These are phyloP conservation scores for Gallinago jamesoni DNA, from an alignment of 2,113 vertebrate genomes.

Conservation along the genomic window DNA sequence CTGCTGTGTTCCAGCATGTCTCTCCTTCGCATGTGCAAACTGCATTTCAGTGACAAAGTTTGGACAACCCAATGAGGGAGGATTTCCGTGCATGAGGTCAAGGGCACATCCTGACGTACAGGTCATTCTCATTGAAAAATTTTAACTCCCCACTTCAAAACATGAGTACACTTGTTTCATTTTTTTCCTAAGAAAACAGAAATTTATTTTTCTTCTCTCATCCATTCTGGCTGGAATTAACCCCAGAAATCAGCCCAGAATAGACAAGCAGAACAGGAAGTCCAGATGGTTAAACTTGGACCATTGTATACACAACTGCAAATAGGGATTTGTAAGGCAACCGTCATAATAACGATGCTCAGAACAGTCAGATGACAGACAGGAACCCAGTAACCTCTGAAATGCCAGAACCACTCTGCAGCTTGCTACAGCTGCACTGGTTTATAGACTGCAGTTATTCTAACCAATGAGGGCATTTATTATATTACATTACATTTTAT, in stretches of 20 bases:
- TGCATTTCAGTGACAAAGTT: neutral
- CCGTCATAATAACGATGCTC: neutral
- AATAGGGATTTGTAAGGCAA: neutral
- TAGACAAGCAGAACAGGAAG: neutral
- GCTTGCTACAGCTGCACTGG: neutral
- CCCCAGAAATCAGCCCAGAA: neutral
- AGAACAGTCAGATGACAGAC: neutral
- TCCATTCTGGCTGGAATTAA: neutral
- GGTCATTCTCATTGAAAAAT: neutral
- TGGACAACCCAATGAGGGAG: neutral
- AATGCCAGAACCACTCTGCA: neutral
- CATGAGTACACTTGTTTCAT: rapidly evolving
- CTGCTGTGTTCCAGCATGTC: neutral
- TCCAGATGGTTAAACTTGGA: neutral
- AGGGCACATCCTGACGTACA: neutral
- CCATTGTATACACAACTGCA: neutral
- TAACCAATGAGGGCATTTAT: neutral
- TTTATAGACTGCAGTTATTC: neutral
- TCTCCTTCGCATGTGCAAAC: neutral
- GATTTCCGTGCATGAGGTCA: neutral
- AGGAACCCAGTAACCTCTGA: slow-evolving; percentile 6
- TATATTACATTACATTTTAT: neutral
- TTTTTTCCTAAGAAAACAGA: neutral
- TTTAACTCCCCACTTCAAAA: neutral
- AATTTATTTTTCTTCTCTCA: neutral